phyloP scores from a whole-genome alignment of 2,888 invertebrate species.

The Conomelus anceps region DNA sequence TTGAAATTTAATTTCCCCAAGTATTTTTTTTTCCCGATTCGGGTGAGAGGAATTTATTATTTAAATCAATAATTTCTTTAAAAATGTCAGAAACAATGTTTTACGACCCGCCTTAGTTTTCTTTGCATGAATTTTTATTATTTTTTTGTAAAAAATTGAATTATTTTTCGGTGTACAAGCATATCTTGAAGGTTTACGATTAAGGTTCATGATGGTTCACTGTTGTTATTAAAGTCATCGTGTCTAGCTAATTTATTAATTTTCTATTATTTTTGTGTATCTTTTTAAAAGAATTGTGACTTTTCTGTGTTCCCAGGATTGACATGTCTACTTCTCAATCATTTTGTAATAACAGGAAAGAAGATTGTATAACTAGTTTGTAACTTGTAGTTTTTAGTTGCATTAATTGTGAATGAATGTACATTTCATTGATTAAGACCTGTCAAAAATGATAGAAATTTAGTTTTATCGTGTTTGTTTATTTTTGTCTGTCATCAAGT shows the following conservation, averaged over 20 bases:
- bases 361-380: not conserved
- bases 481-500: not conserved
- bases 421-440: too few species aligned
- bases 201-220: not conserved
- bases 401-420: not conserved
- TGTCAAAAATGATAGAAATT: not conserved
- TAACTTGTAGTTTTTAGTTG: not conserved
- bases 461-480: not conserved
- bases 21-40: too few species aligned
- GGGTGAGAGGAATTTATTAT: too few species aligned
- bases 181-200: not conserved
- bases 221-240: not conserved
- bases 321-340: not conserved
- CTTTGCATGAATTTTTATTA: too few species aligned
- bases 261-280: not conserved
- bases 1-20: too few species aligned
- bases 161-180: not conserved
- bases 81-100: too few species aligned
- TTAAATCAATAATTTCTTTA: too few species aligned
- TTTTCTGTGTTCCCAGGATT: not conserved
- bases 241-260: not conserved
- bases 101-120: too few species aligned
- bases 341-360: not conserved
- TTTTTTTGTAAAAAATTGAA: too few species aligned
- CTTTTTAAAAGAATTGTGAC: not conserved